These are phyloP conservation scores for Upupa epops DNA, from an alignment of 2,113 vertebrate genomes.

Conservation along the genomic window DNA sequence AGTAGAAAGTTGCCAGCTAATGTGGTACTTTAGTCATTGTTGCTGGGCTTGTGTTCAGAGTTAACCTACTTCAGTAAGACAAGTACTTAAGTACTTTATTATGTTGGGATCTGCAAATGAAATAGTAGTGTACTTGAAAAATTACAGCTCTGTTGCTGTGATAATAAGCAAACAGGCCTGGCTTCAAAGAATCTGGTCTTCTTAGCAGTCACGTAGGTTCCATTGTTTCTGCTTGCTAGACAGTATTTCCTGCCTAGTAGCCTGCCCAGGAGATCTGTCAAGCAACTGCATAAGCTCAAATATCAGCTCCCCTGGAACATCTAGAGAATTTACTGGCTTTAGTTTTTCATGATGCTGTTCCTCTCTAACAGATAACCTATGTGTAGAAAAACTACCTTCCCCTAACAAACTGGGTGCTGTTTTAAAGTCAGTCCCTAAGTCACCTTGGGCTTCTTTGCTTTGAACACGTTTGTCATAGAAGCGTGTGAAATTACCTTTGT, in stretches of 20 bases:
- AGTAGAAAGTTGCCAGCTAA: not conserved
- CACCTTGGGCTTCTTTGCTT: not conserved
- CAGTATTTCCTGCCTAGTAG: not conserved
- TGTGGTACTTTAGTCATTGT: not conserved
- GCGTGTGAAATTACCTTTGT: not conserved
- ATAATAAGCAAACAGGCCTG: constrained; percentile 21
- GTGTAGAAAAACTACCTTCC: not conserved
- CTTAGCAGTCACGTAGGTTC: not conserved
- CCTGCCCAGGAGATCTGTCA: not conserved
- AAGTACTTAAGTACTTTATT: not conserved
- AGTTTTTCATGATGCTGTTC: not conserved
- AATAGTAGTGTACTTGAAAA: constrained; percentile 12
- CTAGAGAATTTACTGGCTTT: not conserved
- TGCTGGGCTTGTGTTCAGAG: constrained; percentile 3
- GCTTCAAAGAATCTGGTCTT: not conserved
- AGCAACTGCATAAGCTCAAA: not conserved
- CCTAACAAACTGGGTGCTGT: not conserved
- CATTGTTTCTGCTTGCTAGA: not conserved
- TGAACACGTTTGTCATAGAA: not conserved
- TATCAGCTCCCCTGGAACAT: not conserved
- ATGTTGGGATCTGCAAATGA: not conserved
- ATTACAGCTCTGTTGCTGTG: not conserved
- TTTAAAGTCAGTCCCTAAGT: not conserved
- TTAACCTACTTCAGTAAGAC: constrained; percentile 3
- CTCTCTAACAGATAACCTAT: not conserved